Base-by-base conservation (phyloP, 2,113 vertebrate genomes). In the Takifugu bimaculatus region DNA sequence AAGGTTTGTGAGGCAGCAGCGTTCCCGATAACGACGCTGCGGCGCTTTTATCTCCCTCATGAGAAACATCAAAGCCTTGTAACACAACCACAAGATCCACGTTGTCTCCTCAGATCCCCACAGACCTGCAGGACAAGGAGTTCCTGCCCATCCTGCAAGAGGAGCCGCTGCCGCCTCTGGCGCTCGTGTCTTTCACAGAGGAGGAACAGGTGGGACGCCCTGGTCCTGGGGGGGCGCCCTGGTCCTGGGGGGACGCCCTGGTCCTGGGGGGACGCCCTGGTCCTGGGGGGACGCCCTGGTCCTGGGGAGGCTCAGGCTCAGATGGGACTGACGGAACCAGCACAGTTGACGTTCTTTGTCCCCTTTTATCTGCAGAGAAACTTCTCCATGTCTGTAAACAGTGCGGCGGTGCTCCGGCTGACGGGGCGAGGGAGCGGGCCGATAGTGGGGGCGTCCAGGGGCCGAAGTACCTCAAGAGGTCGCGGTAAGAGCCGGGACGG, bases 351-450 rank as follows among this genome's bases (percentile, higher is more conserved):
- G 11, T 58, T 60, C 13, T 32, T 58, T 4, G 0, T 27, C 13
- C 49, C 55, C 1, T 53, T 0, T 3, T 13, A 54, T 87, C 85
- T 82, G 86, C 94, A 99, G 95, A 97, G 96, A 91, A 99, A 98
- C 91, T 98, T 98, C 91, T 98, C 96, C 56, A 94, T 98, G 93
- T 98, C 97, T 91, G 93, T 98, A 92, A 99, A 97, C 92, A 98
- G 97, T 89, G 91, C 94, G 32, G 96, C 95, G 72, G 96, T 99
- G 84, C 91, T 98, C 78, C 90, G 95, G 57, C 90, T 98, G 87
- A 96, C 92, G 14, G 94, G 94, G 59, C 88, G 93, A 74, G 94
- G 95, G 84, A 91, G 90, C 64, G 94, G 93, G 77, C 94, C 94
- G 13, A 95, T 95, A 88, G 93, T 86, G 66, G 95, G 95, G 88